Conservation (phyloP, 2,797 vertebrate species). For the Danio aesculapii region DNA sequence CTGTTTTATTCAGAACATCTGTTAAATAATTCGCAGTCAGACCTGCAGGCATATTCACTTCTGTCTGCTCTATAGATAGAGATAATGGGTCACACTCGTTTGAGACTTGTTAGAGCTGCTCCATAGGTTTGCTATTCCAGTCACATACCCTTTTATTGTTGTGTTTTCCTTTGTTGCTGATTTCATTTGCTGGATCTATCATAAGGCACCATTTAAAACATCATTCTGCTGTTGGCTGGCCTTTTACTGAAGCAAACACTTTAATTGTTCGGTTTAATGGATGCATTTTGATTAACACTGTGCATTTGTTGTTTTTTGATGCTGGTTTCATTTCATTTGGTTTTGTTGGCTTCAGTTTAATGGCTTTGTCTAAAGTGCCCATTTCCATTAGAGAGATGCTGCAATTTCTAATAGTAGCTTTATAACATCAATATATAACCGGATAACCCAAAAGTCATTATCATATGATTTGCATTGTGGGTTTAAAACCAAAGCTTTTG, state of each 20-base stretch:
- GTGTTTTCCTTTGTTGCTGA: conserved; percentile 12
- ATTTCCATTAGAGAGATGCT: conserved; percentile 19
- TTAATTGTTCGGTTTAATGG: conserved; percentile 31
- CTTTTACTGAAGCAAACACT: conserved; percentile 15
- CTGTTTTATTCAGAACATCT: conserved; percentile 44
- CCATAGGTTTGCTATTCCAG: conserved; percentile 20
- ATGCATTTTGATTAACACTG: conserved; percentile 25
- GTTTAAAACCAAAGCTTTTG: too few species aligned
- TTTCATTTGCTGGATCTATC: conserved; percentile 20
- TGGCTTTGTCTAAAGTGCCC: conserved; percentile 1
- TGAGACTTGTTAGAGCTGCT: conserved; percentile 28
- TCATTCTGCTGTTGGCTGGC: conserved; percentile 24
- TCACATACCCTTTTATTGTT: conserved; percentile 25
- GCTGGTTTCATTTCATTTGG: conserved; percentile 23
- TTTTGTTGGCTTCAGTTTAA: conserved; percentile 24
- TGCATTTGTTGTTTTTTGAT: conserved; percentile 17
- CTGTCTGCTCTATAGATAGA: conserved; percentile 6
- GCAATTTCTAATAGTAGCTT: conserved; percentile 7
- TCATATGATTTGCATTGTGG: not conserved
- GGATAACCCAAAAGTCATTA: conserved; percentile 13
- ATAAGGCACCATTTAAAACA: conserved; percentile 18
- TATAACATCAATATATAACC: conserved; percentile 6
- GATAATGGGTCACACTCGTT: conserved; percentile 24
- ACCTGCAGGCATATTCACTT: conserved; percentile 27
- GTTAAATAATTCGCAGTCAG: conserved; percentile 34